phyloP scores from a whole-genome alignment of 1,140 invertebrate species.

The Hylyphantes graminicola region DNA sequence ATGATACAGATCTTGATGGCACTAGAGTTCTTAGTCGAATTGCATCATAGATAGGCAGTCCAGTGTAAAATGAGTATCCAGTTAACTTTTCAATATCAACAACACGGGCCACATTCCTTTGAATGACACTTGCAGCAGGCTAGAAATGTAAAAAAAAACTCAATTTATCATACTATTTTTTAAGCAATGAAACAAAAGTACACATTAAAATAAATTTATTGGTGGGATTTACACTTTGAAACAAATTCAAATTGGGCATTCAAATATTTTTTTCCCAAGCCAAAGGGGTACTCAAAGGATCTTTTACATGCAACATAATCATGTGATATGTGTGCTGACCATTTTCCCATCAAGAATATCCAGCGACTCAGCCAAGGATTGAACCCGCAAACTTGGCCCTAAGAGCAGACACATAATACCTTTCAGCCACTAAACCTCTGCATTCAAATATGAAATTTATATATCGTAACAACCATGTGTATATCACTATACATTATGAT shows the following conservation, averaged over 20 bases:
- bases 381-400: too few relatives aligned
- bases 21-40: constrained; percentile 31
- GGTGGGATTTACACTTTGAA: not conserved
- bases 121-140: constrained; percentile 1
- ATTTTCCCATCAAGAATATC: too few relatives aligned
- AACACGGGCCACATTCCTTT: constrained; percentile 43
- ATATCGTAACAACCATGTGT: not conserved
- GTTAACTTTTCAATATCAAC: constrained; percentile 49
- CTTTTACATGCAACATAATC: too few relatives aligned
- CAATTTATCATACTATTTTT: not conserved
- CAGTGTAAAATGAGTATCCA: constrained; percentile 51
- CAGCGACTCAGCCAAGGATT: too few relatives aligned
- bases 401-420: too few relatives aligned
- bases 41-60: constrained; percentile 48
- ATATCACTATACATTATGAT: too few relatives aligned
- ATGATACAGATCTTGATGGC: constrained; percentile 2
- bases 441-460: not conserved
- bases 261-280: too few relatives aligned
- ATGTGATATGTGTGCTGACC: too few relatives aligned
- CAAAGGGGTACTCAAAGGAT: too few relatives aligned
- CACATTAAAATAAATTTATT: not conserved
- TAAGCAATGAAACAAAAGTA: not conserved
- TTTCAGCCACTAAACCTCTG: too few relatives aligned
- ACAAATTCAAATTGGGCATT: not conserved
- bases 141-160: constrained; percentile 17